Base-by-base conservation (phyloP, 2,888 invertebrate genomes). In the Diploptera punctata region DNA sequence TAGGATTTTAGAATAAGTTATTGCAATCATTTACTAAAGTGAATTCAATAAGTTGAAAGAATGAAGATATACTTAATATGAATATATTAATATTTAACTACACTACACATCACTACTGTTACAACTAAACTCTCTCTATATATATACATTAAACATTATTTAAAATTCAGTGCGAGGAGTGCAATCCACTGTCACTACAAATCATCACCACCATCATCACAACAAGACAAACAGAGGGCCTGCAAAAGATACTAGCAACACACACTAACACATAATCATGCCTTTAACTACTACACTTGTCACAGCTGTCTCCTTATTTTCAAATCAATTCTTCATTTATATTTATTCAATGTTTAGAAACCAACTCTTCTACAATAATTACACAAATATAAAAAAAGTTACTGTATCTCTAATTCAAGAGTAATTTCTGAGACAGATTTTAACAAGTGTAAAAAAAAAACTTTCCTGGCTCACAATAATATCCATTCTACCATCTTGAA, bases 401-500 rank as follows among this genome's bases (percentile, higher is more conserved):
- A n/a, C n/a, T n/a, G n/a, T n/a, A n/a, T n/a, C n/a, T n/a, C n/a
- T n/a, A n/a, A n/a, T n/a, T n/a, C n/a, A n/a, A n/a, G n/a, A 33
- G 10, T 10, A 33, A 33, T 7, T 7, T 18, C 16, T 29, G 31
- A 57, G 29, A 29, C 29, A 29, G 2, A n/a, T n/a, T 57, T 29
- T 57, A 29, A 19, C 57, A 57, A 57, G 57, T 57, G 57, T 57
- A 29, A 7, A 29, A n/a, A n/a, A n/a, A n/a, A n/a, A n/a, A n/a
- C n/a, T n/a, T n/a, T 29, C 29, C 57, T 4, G n/a, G 4, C 29
- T 24, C 31, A 29, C 26, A 29, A 5, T 24, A 57, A 57, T 57
- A 57, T 29, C 29, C 57, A 57, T 16, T 57, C 3, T 29, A 24
- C 57, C 57, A 29, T n/a, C 31, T 29, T 29, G 57, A 57, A 31